Evolutionary conservation across 2,888 invertebrate genomes (phyloP).

Genomic region (Sclerodermus sp.): DNA sequence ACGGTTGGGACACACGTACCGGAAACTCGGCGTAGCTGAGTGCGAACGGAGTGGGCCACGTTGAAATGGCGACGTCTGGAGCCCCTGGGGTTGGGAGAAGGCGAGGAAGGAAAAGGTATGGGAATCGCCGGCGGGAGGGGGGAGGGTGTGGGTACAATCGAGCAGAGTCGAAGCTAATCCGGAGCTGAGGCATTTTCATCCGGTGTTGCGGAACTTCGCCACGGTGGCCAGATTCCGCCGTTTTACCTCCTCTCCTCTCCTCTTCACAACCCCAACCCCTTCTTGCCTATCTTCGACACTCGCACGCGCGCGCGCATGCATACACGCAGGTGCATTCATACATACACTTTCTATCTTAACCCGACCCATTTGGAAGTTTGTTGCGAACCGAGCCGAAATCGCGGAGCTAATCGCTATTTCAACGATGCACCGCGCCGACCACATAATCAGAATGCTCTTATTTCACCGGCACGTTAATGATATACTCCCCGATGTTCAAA

Average conservation of each 20-base stretch:
- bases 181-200: constrained; percentile 33
- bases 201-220: constrained; percentile 33
- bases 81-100: no score
- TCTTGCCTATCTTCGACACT: neutral
- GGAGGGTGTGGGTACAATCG: constrained; percentile 17
- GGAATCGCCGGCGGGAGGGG: no score
- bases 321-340: no score
- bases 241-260: constrained; percentile 7
- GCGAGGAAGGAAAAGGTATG: no score
- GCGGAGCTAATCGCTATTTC: constrained; percentile 34
- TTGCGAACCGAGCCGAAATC: constrained; percentile 29
- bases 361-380: constrained; percentile 23
- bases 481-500: no score
- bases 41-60: constrained; percentile 17
- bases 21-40: constrained; percentile 24
- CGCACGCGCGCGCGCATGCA: neutral
- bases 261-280: constrained; percentile 5
- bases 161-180: constrained; percentile 31
- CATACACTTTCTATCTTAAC: no score
- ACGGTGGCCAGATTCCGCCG: constrained; percentile 25
- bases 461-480: constrained; percentile 1
- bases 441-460: constrained; percentile 32
- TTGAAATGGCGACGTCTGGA: neutral
- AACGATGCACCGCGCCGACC: constrained; percentile 24
- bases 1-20: constrained; percentile 18